Evolutionary conservation across 2,113 vertebrate genomes (phyloP).

Genomic region (Oenanthe oenanthe): DNA sequence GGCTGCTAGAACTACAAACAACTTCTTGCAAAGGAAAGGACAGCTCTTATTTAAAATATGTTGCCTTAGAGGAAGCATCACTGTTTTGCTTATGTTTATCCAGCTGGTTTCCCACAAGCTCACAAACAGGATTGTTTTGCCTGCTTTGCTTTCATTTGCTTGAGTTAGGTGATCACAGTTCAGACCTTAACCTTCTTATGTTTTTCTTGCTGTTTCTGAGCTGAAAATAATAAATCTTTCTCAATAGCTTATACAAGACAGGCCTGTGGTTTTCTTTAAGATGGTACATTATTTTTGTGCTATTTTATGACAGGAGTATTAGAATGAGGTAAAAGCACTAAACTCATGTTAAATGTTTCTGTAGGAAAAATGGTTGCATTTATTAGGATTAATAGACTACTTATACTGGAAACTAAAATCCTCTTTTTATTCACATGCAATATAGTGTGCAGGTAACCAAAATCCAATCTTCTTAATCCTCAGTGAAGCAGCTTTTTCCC

Average conservation of each 20-base stretch:
- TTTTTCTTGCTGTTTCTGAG: slow-evolving; percentile 27
- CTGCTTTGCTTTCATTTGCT: not conserved
- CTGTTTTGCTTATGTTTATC: not conserved
- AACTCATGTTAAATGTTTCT: slow-evolving; percentile 55
- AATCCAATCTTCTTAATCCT: slow-evolving; percentile 63
- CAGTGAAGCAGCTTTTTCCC: slow-evolving; percentile 59
- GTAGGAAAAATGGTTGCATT: slow-evolving; percentile 39
- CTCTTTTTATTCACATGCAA: slow-evolving; percentile 52
- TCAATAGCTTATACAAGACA: not conserved
- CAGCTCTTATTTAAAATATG: not conserved
- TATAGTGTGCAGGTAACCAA: slow-evolving; percentile 56
- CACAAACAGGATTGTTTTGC: not conserved
- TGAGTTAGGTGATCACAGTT: not conserved
- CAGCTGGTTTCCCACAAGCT: not conserved
- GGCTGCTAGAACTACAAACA: not conserved
- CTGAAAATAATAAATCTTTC: not conserved
- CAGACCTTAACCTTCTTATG: not conserved
- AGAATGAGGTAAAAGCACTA: slow-evolving; percentile 39
- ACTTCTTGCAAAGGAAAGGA: not conserved
- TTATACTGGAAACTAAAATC: slow-evolving; percentile 42
- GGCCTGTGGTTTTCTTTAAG: slow-evolving; percentile 12
- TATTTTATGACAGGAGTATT: slow-evolving; percentile 32
- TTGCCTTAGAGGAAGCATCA: not conserved
- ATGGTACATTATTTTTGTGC: slow-evolving; percentile 13
- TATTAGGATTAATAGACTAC: slow-evolving; percentile 69